These are phyloP conservation scores for Euphonia xanthogaster DNA, from an alignment of 2,797 vertebrate species.

Conservation along the genomic window DNA sequence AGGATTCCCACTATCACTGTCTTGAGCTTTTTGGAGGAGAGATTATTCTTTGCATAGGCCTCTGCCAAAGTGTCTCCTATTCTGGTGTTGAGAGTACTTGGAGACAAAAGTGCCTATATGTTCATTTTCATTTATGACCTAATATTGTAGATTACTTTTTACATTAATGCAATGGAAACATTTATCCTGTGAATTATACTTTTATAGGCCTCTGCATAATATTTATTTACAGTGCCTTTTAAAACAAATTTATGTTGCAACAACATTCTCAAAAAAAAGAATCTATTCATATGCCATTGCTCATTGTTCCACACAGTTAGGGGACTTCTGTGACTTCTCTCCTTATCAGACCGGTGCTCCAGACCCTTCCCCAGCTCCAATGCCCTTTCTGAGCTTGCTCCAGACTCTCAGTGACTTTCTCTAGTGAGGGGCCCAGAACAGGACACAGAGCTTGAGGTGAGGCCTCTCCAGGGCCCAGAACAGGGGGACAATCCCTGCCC, in stretches of 20 bases:
- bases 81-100: not conserved
- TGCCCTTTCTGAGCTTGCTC: not conserved
- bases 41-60: not conserved
- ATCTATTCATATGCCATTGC: not conserved
- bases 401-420: not conserved
- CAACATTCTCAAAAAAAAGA: not conserved
- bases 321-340: not conserved
- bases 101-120: not conserved
- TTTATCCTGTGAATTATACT: not conserved
- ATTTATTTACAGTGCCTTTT: not conserved
- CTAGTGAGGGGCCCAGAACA: not conserved
- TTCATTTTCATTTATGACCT: slow-evolving; percentile 8
- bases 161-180: slow-evolving; percentile 2
- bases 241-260: not conserved
- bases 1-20: slow-evolving; percentile 30
- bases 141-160: not conserved
- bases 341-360: not conserved
- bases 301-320: not conserved
- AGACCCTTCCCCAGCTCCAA: not conserved
- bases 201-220: not conserved
- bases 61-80: not conserved
- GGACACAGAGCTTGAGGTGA: accelerated
- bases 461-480: not conserved
- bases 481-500: not conserved
- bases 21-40: not conserved